phyloP scores from a whole-genome alignment of 2,888 invertebrate species.

The Hoplodrina ambigua region DNA sequence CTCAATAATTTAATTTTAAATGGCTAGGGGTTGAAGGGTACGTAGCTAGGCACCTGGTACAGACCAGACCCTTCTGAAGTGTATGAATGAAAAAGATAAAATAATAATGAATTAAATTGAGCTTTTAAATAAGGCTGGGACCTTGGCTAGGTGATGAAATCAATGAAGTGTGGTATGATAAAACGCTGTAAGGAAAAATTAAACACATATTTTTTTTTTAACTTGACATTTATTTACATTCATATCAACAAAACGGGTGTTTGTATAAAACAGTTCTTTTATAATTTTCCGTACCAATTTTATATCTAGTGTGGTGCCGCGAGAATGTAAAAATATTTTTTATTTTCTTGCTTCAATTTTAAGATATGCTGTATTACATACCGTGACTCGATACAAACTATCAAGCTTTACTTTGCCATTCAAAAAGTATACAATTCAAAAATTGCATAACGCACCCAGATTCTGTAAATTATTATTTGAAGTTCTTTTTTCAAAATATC shows the following conservation, averaged over 20 bases:
- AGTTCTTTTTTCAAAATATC: slow-evolving; percentile 22
- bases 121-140: too few species aligned
- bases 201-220: slow-evolving; percentile 75
- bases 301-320: slow-evolving; percentile 86
- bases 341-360: slow-evolving; percentile 76
- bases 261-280: slow-evolving; percentile 90
- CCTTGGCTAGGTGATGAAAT: background rate
- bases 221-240: slow-evolving; percentile 91
- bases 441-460: slow-evolving; percentile 54
- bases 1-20: too few species aligned
- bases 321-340: slow-evolving; percentile 85
- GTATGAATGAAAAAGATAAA: too few species aligned
- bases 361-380: slow-evolving; percentile 77
- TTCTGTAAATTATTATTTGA: slow-evolving; percentile 19
- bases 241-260: slow-evolving; percentile 91
- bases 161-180: background rate
- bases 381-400: slow-evolving; percentile 70
- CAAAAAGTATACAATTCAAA: slow-evolving; percentile 45
- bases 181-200: slow-evolving; percentile 19
- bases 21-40: too few species aligned
- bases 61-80: too few species aligned
- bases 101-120: too few species aligned
- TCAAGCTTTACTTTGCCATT: slow-evolving; percentile 61
- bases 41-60: too few species aligned
- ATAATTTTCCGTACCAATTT: slow-evolving; percentile 84